Evolutionary conservation across 2,888 invertebrate species (phyloP).

Genomic region (Polydrusus pterygomalis): DNA sequence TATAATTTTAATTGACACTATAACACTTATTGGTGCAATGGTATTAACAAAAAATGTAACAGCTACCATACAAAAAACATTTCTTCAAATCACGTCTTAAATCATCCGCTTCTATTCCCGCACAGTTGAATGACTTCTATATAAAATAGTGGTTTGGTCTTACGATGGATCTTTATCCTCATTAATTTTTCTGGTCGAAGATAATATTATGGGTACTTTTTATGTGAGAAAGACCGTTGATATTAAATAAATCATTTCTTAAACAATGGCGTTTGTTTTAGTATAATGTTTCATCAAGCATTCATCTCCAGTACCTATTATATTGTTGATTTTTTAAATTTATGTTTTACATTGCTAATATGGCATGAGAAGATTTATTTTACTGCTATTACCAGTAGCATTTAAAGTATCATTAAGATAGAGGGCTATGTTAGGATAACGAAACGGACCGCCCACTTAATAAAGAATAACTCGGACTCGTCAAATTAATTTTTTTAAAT

Average conservation of each 20-base stretch:
- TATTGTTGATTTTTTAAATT: neutral
- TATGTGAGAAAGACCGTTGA: slow-evolving; percentile 16
- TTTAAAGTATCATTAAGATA: too few species aligned
- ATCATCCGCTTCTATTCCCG: slow-evolving; percentile 18
- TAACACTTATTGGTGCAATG: slow-evolving; percentile 3
- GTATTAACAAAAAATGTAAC: neutral
- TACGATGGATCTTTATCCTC: slow-evolving; percentile 21
- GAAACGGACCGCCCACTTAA: too few species aligned
- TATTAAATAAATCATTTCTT: slow-evolving; percentile 16
- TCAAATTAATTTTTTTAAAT: too few species aligned
- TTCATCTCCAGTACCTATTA: neutral
- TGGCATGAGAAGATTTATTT: neutral
- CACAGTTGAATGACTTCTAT: slow-evolving; percentile 30
- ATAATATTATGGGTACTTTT: slow-evolving; percentile 11
- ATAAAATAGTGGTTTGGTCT: slow-evolving; percentile 9
- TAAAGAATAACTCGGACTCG: too few species aligned
- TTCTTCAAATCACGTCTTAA: neutral
- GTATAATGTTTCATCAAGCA: neutral
- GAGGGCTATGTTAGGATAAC: too few species aligned
- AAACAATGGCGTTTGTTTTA: neutral
- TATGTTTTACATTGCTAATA: neutral
- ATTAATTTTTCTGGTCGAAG: slow-evolving; percentile 10
- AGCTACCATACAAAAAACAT: neutral
- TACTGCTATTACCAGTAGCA: too few species aligned
- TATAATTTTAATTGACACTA: neutral